phyloP scores from a whole-genome alignment of 2,888 invertebrate species.

The Epirrhoe alternata region DNA sequence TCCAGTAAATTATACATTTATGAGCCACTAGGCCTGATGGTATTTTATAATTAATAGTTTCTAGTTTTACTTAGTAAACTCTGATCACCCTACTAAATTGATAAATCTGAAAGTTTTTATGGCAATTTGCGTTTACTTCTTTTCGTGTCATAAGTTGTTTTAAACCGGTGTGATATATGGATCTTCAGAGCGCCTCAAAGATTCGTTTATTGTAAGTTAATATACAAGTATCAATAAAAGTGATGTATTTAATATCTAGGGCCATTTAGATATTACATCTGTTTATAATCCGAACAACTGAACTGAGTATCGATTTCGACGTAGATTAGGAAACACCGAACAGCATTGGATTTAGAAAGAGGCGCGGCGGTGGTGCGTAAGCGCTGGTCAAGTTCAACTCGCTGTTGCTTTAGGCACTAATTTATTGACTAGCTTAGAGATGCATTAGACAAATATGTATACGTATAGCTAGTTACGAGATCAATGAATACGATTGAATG shows the following conservation, averaged over 20 bases:
- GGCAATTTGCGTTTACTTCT: no score
- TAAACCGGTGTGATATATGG: no score
- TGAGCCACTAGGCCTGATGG: conserved; percentile 7
- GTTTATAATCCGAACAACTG: conserved; percentile 1
- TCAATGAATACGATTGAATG: not conserved
- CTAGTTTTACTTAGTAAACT: not conserved
- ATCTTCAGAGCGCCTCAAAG: no score
- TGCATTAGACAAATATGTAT: no score
- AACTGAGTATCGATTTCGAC: conserved; percentile 19
- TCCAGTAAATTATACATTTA: conserved; percentile 13
- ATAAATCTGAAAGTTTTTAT: not conserved
- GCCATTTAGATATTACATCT: not conserved
- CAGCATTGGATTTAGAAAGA: conserved; percentile 16
- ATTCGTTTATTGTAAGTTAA: no score
- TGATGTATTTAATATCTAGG: not conserved
- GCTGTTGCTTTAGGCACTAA: not conserved
- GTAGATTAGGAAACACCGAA: conserved; percentile 23
- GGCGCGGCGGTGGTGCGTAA: conserved; percentile 24
- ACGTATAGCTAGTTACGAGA: not conserved
- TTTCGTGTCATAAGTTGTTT: no score
- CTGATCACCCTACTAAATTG: not conserved
- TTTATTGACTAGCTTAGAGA: no score
- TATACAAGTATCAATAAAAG: not conserved
- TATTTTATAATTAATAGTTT: conserved; percentile 3
- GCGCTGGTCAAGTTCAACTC: conserved; percentile 28